phyloP scores from a whole-genome alignment of 1,140 invertebrate species.

The Zaprionus africanus region DNA sequence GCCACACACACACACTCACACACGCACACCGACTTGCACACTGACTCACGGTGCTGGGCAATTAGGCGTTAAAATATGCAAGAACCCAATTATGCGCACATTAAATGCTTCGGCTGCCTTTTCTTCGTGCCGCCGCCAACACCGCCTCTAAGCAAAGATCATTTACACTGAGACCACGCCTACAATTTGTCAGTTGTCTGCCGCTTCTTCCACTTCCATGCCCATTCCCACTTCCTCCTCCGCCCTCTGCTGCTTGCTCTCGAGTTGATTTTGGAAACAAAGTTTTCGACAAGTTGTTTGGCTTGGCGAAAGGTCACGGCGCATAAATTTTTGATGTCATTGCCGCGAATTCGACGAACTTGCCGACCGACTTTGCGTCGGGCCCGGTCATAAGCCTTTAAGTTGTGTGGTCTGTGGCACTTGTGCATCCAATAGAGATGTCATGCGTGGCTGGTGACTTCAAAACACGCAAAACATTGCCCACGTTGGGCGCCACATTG shows the following conservation, averaged over 20 bases:
- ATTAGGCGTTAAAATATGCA: conserved; percentile 78
- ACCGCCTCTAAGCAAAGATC: conserved; percentile 15
- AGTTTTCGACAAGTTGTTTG: conserved; percentile 66
- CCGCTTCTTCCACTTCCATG: not conserved
- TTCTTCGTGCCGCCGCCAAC: not conserved
- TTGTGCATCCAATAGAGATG: not conserved
- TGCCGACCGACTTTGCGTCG: conserved; percentile 52
- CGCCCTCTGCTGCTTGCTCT: not conserved
- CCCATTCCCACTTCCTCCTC: not conserved
- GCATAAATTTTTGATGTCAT: conserved; percentile 74
- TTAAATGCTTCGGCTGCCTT: conserved; percentile 56
- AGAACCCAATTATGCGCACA: conserved; percentile 75
- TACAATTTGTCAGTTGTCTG: not conserved
- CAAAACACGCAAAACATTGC: not conserved
- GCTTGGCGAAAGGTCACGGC: conserved; percentile 58
- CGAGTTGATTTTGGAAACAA: conserved; percentile 40
- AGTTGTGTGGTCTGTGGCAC: conserved; percentile 20
- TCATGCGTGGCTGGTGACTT: not conserved
- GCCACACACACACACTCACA: not conserved
- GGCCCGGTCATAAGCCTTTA: conserved; percentile 59
- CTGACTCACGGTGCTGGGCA: conserved; percentile 39
- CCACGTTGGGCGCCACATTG: not conserved
- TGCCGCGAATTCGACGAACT: conserved; percentile 60
- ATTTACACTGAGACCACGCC: conserved; percentile 30
- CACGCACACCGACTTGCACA: conserved; percentile 1